Conservation (phyloP, 1,140 invertebrate species). For the Adoxophyes honmai region DNA sequence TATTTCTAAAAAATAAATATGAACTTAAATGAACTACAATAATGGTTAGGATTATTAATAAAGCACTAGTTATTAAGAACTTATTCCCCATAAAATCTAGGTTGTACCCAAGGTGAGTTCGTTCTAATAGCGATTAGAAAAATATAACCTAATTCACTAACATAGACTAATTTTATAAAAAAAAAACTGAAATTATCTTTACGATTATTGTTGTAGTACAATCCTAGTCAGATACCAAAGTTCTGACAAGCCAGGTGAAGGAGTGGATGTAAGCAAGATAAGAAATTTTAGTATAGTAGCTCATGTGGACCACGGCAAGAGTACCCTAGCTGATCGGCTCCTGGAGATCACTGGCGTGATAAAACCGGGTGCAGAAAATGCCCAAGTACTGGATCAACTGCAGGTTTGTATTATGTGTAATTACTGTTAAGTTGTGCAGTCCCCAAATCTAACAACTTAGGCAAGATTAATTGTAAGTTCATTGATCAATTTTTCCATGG, state of each 20-base stretch:
- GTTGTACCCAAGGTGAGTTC: not conserved
- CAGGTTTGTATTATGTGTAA: conserved; percentile 59
- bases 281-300: conserved; percentile 98
- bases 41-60: conserved; percentile 14
- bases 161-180: not conserved
- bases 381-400: conserved; percentile 92
- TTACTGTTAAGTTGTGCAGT: not conserved
- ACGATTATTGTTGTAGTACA: not conserved
- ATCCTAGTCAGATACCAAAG: conserved; percentile 34
- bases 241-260: conserved; percentile 27
- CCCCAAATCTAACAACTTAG: too few relatives aligned
- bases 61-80: not conserved
- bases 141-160: not conserved
- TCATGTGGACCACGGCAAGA: conserved; percentile 99
- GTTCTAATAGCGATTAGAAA: not conserved
- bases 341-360: conserved; percentile 94
- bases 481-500: too few relatives aligned
- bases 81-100: not conserved
- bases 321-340: conserved; percentile 94
- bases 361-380: conserved; percentile 80
- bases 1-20: too few relatives aligned
- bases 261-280: conserved; percentile 79
- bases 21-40: not conserved
- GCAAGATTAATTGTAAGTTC: too few relatives aligned
- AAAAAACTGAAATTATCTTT: not conserved